A percentile compares a stretch with the other conserved stretches of the same genome.
These are phyloP conservation scores for Cercopithecus mona DNA, from an alignment of 2,113 vertebrate species.

Conservation along the genomic window DNA sequence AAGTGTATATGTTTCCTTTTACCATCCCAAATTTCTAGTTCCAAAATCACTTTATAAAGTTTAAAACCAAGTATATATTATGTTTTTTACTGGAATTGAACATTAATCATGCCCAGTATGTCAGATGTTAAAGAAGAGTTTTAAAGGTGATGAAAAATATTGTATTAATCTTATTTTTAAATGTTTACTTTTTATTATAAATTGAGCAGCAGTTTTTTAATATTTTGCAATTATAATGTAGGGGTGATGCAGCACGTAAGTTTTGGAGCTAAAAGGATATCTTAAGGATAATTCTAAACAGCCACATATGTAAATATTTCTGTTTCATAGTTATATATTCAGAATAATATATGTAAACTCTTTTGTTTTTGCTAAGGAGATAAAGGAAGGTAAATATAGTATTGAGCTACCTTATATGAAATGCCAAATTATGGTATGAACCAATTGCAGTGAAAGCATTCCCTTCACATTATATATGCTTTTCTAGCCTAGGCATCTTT, in stretches of 20 bases:
- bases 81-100: slow-evolving; percentile 35
- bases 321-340: slow-evolving; percentile 38
- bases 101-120: not conserved
- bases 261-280: slow-evolving; percentile 36
- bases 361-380: slow-evolving; percentile 31
- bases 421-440: not conserved
- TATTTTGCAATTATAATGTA: slow-evolving; percentile 11
- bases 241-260: not conserved
- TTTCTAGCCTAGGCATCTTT: slow-evolving; percentile 60
- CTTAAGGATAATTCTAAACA: not conserved
- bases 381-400: not conserved
- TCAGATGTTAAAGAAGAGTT: slow-evolving; percentile 1
- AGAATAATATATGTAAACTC: slow-evolving; percentile 1
- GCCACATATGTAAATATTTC: not conserved
- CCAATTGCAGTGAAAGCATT: not conserved
- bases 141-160: not conserved
- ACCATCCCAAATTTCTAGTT: not conserved
- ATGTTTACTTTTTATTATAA: slow-evolving; percentile 39
- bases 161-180: slow-evolving; percentile 28
- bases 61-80: slow-evolving; percentile 16
- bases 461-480: slow-evolving; percentile 4
- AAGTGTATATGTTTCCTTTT: not conserved
- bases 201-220: not conserved
- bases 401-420: slow-evolving; percentile 11
- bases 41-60: slow-evolving; percentile 40